Base-by-base conservation (phyloP, 1,140 invertebrate genomes). In the Brachionus calyciflorus region DNA sequence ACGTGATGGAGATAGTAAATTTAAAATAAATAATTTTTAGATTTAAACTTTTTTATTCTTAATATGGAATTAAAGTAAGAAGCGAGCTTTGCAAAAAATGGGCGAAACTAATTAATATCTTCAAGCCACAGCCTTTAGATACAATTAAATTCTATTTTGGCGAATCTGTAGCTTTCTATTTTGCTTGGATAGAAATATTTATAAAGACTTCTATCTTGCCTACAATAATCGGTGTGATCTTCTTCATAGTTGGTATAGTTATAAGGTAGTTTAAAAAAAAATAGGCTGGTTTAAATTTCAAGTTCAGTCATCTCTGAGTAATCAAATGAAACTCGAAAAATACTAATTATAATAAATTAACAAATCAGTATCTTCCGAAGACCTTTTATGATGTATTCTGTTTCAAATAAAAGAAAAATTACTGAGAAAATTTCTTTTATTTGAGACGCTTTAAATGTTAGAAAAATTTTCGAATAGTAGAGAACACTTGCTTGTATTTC, bases 141-240 rank as follows among this genome's bases (percentile, higher is more conserved):
- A 91, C 93, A 82, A 94, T 98, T 81, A 89, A 91, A 81, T 90
- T 92, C 81, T 96, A 96, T 85, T 88, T 88, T 79, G 87, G 88
- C 5, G 88, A 88, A 77, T 88, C 88, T 84, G 94, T 97, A 12
- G 94, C 90, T 0, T 87, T 99, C 0, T 99, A 98, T 82, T 98
- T 98, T 85, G 95, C 94, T 26, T 99, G 95, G 95, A 84, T 99
- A 21, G 94, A 93, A 3, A 73, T 21, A 37, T 73, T 73, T 85
- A 98, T 95, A 85, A 98, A 98, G 83, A 98, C 96, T 0, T 90
- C 91, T 79, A 92, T 94, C 88, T 85, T 99, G 4, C 85, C 85
- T 1, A 82, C 82, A 30, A 2, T 86, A 0, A 80, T 86, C 78
- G 85, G 85, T n/a, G 21, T 86, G 4, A 78, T 63, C 37, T 80